Evolutionary conservation across 1,140 invertebrate species (phyloP).

Genomic region (Solenopsis invicta): DNA sequence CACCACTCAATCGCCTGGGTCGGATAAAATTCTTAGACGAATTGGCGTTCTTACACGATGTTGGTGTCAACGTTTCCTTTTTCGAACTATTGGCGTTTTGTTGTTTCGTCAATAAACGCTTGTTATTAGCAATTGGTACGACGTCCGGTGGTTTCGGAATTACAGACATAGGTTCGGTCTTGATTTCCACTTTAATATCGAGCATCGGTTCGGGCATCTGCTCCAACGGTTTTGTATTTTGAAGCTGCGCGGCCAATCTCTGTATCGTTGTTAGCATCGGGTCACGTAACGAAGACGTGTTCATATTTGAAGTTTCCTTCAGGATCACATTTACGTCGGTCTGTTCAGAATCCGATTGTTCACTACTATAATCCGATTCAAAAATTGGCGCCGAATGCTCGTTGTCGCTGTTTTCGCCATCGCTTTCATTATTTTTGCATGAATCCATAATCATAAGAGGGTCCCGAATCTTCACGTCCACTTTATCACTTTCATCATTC

Average conservation of each 20-base stretch:
- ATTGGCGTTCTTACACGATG: not conserved
- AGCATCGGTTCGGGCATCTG: not conserved
- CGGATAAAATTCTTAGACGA: slow-evolving; percentile 81
- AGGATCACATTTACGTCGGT: slow-evolving; percentile 83
- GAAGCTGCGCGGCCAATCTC: slow-evolving; percentile 82
- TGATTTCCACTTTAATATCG: not conserved
- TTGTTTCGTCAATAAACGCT: slow-evolving; percentile 14
- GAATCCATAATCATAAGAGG: slow-evolving; percentile 68
- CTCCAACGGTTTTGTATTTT: slow-evolving; percentile 78
- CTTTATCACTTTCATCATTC: not conserved
- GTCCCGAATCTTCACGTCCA: slow-evolving; percentile 70
- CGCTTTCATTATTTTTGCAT: slow-evolving; percentile 51
- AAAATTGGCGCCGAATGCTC: slow-evolving; percentile 66
- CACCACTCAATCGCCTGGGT: slow-evolving; percentile 82
- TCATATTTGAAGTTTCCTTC: slow-evolving; percentile 79
- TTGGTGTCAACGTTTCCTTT: not conserved
- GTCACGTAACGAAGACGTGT: slow-evolving; percentile 76
- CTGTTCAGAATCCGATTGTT: slow-evolving; percentile 80
- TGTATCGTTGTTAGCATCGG: slow-evolving; percentile 84
- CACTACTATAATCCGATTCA: slow-evolving; percentile 82
- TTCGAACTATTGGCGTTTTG: not conserved
- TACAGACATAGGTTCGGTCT: not conserved
- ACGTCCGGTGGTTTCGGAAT: slow-evolving; percentile 71
- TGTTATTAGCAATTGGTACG: slow-evolving; percentile 48
- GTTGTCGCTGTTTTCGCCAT: slow-evolving; percentile 63